Percentiles rank a stretch among this genome's conserved stretches.
Evolutionary conservation across 2,113 vertebrate genomes (phyloP).

Genomic region (Protomyctophum bolini): DNA sequence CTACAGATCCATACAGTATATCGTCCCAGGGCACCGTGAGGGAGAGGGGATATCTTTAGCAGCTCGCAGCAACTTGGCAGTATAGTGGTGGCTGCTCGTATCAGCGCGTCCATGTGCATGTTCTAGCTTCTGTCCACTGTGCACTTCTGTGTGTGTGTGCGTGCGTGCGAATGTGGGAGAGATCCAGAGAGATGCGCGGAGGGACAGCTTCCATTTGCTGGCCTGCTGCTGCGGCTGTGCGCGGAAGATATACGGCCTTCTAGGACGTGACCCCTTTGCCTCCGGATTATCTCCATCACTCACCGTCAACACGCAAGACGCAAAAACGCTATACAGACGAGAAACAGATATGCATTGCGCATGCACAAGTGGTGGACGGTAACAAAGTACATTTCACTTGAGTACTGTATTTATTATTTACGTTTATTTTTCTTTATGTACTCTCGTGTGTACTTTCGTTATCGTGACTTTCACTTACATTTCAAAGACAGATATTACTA

Average conservation of each 20-base stretch:
- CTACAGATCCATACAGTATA: slow-evolving; percentile 49
- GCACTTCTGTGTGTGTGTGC: not conserved
- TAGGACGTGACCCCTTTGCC: slow-evolving; percentile 46
- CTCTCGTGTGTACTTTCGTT: no score
- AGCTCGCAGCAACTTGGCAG: not conserved
- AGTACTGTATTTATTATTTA: no score
- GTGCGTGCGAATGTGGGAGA: not conserved
- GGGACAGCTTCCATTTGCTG: not conserved
- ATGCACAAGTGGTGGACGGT: slow-evolving; percentile 29
- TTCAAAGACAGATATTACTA: no score
- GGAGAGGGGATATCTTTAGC: slow-evolving; percentile 39
- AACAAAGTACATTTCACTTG: no score
- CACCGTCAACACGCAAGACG: slow-evolving; percentile 4
- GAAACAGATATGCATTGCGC: slow-evolving; percentile 3
- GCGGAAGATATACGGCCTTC: slow-evolving; percentile 21
- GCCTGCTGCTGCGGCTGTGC: slow-evolving; percentile 3
- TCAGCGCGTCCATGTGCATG: not conserved
- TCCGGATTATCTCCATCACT: slow-evolving; percentile 36
- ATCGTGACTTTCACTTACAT: no score
- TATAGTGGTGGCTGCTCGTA: slow-evolving; percentile 22
- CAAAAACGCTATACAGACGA: slow-evolving; percentile 33
- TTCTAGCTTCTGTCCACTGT: not conserved
- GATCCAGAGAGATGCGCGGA: not conserved
- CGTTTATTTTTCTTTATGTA: no score
- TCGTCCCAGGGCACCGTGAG: slow-evolving; percentile 15